A percentile compares a stretch with the other conserved stretches of the same genome.
Conservation (phyloP, 35 echinoderm and acorn worm genomes). For the Amphiura filiformis region DNA sequence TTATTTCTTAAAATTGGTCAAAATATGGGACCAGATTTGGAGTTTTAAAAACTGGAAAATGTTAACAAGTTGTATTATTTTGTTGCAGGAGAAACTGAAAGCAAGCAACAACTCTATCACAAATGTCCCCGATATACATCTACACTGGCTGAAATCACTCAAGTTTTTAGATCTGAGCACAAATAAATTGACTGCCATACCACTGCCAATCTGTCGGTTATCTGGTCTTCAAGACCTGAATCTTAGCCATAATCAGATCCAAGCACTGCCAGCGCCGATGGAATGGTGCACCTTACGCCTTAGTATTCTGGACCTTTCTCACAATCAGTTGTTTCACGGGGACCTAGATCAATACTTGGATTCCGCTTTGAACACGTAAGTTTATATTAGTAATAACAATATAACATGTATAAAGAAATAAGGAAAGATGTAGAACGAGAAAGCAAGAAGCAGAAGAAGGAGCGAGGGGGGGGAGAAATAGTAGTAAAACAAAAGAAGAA, state of each 20-base stretch:
- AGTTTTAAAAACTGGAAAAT: too few species aligned
- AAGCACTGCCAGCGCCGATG: constrained; percentile 7
- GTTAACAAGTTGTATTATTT: too few species aligned
- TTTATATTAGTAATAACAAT: too few species aligned
- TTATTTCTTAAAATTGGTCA: too few species aligned
- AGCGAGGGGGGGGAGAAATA: too few species aligned
- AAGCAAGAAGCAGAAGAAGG: too few species aligned
- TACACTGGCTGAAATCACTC: constrained; percentile 40
- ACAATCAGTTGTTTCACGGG: not conserved
- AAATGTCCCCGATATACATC: constrained; percentile 37
- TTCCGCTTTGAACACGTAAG: too few species aligned
- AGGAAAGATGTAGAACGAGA: too few species aligned
- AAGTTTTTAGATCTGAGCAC: constrained; percentile 30
- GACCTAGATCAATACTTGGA: too few species aligned
- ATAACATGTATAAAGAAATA: too few species aligned
- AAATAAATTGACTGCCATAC: constrained; percentile 45
- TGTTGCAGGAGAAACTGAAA: constrained; percentile 51
- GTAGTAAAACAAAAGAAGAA: too few species aligned
- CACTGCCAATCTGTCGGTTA: constrained; percentile 27
- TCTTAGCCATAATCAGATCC: constrained; percentile 36
- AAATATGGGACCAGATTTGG: too few species aligned
- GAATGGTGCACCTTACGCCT: constrained; percentile 35
- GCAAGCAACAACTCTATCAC: constrained; percentile 18
- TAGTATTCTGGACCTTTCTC: constrained; percentile 22
- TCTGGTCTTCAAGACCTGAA: constrained; percentile 34